Conservation (phyloP, 2,797 vertebrate species). For the Muscicapa striata region DNA sequence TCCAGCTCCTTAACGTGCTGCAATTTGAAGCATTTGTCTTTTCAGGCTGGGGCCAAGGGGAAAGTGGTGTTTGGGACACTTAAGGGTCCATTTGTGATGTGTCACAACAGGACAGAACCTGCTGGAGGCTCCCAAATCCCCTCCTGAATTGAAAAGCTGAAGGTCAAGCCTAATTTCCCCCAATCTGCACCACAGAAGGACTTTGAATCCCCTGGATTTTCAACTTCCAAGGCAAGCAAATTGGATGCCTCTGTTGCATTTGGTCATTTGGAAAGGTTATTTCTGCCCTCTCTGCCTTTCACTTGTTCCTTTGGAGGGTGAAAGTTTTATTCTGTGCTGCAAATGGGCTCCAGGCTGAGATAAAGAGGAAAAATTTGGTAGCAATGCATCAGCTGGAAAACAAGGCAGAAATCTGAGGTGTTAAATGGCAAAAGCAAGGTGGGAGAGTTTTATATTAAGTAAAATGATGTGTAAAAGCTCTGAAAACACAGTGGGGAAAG, state of each 20-base stretch:
- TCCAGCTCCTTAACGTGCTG: not conserved
- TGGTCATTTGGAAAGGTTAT: constrained; percentile 10
- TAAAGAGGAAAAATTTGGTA: not conserved
- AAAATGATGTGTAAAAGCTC: not conserved
- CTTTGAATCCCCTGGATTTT: not conserved
- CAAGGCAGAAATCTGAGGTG: not conserved
- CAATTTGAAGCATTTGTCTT: not conserved
- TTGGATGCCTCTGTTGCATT: not conserved
- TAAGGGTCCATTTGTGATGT: not conserved
- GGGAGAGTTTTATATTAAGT: not conserved
- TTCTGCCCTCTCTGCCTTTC: not conserved
- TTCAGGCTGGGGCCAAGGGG: not conserved
- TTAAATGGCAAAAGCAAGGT: not conserved
- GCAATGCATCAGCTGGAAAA: not conserved
- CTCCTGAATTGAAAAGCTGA: not conserved
- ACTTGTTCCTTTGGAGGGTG: not conserved
- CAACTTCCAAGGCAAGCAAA: not conserved
- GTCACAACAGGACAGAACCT: not conserved
- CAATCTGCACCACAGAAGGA: not conserved
- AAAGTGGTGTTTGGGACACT: not conserved
- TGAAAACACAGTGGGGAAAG: not conserved
- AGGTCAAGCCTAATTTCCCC: constrained; percentile 28
- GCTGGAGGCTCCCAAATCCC: not conserved
- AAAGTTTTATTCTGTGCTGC: not conserved
- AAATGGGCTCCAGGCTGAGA: constrained; percentile 12